Base-by-base conservation (phyloP, 2,888 invertebrate species). In the Erebia ligea region DNA sequence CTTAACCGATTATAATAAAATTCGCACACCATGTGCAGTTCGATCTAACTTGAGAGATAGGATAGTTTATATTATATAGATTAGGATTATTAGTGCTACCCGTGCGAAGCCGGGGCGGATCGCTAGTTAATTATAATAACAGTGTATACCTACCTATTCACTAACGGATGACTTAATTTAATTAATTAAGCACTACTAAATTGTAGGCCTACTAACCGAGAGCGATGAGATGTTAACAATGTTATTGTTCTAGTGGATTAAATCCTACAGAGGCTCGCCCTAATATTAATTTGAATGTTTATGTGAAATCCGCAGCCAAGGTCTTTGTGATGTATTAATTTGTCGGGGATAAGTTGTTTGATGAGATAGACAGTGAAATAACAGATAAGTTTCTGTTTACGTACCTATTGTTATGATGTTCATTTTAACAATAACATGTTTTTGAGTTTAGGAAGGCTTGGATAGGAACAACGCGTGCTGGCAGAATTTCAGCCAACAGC, bases 141-240 rank as follows among this genome's bases (percentile, higher is more conserved):
- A 84, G 84, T 82, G 85, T 81, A 82, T 79, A 61, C 42, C 42
- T 19, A 61, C 59, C 58, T 15, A 62, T 8, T 48, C 45, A 48
- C 84, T 82, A 82, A 80, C 81, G 80, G 80, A 81, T 78, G 82
- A 80, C 83, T 86, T 87, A 87, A 88, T 89, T 89, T 86, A 87
- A 89, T 89, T 87, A 89, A 90, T 89, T 86, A 89, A 87, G 82
- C 86, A 81, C 82, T 85, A 86, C 87, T 87, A 88, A 89, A 88
- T 86, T 84, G 83, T 81, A 87, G 84, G 84, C 83, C 79, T 80
- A 81, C 82, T 86, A 88, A 87, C 87, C 82, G 82, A 82, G 81
- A 82, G 86, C 85, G 85, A 86, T 89, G 90, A 89, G 89, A 89
- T 87, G 87, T 86, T 90, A 90, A 90, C 89, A 87, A 86, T 88